These are phyloP conservation scores for Cephalotes varians DNA, from an alignment of 2,888 invertebrate genomes.

Conservation along the genomic window DNA sequence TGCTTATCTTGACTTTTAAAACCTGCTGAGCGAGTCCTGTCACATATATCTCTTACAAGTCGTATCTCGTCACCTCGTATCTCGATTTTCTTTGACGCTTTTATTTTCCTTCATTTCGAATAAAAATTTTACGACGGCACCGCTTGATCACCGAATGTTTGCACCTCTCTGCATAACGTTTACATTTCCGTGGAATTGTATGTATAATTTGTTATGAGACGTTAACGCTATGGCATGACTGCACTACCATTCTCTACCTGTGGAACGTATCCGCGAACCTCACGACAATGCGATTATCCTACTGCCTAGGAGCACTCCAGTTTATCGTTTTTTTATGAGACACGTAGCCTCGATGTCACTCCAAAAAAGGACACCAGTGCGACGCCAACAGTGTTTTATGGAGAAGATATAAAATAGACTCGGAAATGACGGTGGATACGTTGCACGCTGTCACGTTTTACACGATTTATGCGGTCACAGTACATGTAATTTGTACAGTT, in stretches of 20 bases:
- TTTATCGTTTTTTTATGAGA: constrained; percentile 46
- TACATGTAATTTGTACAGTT: constrained; percentile 17
- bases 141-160: constrained; percentile 10
- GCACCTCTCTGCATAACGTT: neutral
- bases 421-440: constrained; percentile 14
- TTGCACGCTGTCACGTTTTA: constrained; percentile 34
- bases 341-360: constrained; percentile 47
- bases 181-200: neutral
- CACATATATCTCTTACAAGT: constrained; percentile 40
- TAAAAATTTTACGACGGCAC: constrained; percentile 10
- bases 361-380: constrained; percentile 15
- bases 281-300: constrained; percentile 26
- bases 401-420: constrained; percentile 44
- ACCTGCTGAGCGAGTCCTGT: constrained; percentile 33
- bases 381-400: constrained; percentile 19
- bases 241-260: neutral
- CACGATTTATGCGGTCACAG: constrained; percentile 26
- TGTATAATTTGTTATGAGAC: constrained; percentile 27
- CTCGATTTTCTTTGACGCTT: constrained; percentile 31
- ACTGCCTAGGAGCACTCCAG: constrained; percentile 15
- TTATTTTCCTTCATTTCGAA: constrained; percentile 28
- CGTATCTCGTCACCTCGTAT: constrained; percentile 25
- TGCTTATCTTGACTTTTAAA: constrained; percentile 53
- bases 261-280: neutral
- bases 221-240: constrained; percentile 15